phyloP scores from a whole-genome alignment of 2,797 vertebrate species.

The Sparus aurata region DNA sequence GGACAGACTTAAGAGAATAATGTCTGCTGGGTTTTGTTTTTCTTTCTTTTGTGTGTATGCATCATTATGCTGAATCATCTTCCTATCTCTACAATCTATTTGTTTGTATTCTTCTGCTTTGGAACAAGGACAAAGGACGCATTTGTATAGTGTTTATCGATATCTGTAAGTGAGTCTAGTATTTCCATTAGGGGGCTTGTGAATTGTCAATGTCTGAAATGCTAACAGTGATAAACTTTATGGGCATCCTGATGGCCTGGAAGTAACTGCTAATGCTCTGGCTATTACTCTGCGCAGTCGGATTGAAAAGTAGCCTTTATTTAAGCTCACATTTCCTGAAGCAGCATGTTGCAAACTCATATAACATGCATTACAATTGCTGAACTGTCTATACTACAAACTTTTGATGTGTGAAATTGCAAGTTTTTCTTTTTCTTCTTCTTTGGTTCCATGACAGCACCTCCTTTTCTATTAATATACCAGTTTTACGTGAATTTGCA shows the following conservation, averaged over 20 bases:
- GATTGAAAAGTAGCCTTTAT: constrained; percentile 30
- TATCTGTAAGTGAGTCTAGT: not conserved
- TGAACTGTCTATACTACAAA: not conserved
- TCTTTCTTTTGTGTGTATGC: not conserved
- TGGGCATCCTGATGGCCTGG: not conserved
- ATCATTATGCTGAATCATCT: not conserved
- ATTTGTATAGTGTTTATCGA: not conserved
- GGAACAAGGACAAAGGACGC: not conserved
- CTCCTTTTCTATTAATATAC: not conserved
- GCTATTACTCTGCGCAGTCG: constrained; percentile 12
- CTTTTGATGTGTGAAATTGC: not conserved
- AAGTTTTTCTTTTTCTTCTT: not conserved
- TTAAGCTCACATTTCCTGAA: constrained; percentile 6
- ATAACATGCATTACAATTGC: not conserved
- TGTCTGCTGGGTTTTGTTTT: not conserved
- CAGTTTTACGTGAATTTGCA: not conserved
- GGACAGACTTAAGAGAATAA: not conserved
- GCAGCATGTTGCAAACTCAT: not conserved
- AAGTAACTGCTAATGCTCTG: constrained; percentile 2
- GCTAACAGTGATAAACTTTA: not conserved
- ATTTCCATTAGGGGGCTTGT: constrained; percentile 8
- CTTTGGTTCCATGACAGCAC: not conserved
- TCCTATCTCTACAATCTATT: not conserved
- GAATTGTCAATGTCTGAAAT: not conserved
- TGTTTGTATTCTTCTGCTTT: not conserved